Base-by-base conservation (phyloP, 92 coral and sea anemone genomes). In the Desmophyllum pertusum region DNA sequence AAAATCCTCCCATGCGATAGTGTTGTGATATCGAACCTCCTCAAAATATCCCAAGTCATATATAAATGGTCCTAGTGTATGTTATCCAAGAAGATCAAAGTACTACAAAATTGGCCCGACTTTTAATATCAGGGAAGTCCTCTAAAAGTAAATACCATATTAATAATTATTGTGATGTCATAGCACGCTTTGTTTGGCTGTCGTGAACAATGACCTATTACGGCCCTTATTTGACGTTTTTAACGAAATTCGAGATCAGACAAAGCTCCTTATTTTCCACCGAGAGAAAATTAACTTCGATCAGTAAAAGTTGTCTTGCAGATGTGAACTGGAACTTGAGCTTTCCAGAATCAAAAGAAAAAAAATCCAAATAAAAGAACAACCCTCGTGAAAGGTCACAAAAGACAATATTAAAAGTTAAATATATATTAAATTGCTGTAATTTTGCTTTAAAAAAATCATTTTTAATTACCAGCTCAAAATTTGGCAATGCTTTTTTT, bases 111-210 rank as follows among this genome's bases (percentile, higher is more conserved):
- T 25, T 40, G 70, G 70, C 36, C 81, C 71, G 70, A 39, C 41
- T 65, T 57, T 77, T 77, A 59, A 77, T 77, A 57, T 77, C 81
- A 17, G 55, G 31, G 30, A 59, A 27, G 71, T 43, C 46, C 46
- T 59, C n/a, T 5, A 23, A 57, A 33, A 78, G 82, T 78, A 78
- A 78, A 78, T 30, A 78, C 1, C 11, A 59, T 41, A 59, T 57
- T 62, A 25, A 55, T 77, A 39, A 77, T 42, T 3, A 77, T 39
- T 61, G 79, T 73, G 64, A 75, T 75, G 79, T 75, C 79, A 61
- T 9, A 46, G 18, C 7, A 36, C 2, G 11, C 29, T 42, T 78
- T 63, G 52, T 40, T 78, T 43, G 48, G 41, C 51, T 62, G 29
- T 41, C 70, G 18, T 14, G 8, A 18, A 27, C 41, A 17, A 57